Percentiles rank a stretch among this genome's conserved stretches.
Evolutionary conservation across 2,888 invertebrate genomes (phyloP).

Genomic region (Volucella zonaria): DNA sequence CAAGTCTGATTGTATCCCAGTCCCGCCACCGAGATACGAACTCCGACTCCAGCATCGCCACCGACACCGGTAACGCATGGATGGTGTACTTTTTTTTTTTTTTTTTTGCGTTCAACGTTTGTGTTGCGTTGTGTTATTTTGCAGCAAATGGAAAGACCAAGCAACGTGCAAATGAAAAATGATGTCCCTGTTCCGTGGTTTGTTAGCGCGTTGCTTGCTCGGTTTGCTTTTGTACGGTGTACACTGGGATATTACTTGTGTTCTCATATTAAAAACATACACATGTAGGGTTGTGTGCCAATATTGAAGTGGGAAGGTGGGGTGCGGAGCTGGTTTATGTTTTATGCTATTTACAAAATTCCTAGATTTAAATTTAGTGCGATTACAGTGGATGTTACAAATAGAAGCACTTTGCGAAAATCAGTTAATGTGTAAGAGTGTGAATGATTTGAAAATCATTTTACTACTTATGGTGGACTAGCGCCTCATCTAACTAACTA

Average conservation of each 20-base stretch:
- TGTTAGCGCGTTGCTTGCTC: conserved; percentile 34
- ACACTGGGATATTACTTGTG: conserved; percentile 27
- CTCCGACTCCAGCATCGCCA: too few species aligned
- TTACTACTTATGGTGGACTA: too few species aligned
- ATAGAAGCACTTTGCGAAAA: background rate
- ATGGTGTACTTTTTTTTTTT: background rate
- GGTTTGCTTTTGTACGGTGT: conserved; percentile 25
- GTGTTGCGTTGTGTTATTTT: conserved; percentile 30
- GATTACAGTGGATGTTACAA: background rate
- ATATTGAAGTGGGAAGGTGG: background rate
- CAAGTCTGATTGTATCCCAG: conserved; percentile 26
- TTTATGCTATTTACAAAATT: conserved; percentile 36
- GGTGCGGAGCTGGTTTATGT: conserved; percentile 16
- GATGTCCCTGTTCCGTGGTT: conserved; percentile 48
- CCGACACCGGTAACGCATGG: conserved; percentile 28
- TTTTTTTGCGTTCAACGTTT: background rate
- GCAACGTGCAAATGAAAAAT: conserved; percentile 58
- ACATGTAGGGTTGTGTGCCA: background rate
- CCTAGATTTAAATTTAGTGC: conserved; percentile 29
- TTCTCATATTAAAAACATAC: conserved; percentile 11
- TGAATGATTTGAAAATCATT: too few species aligned
- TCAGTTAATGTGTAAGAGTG: too few species aligned
- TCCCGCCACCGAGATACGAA: too few species aligned
- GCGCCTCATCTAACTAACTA: too few species aligned
- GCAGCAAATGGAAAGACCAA: conserved; percentile 36